Conservation (phyloP, 2,888 invertebrate genomes). For the Tetragonisca angustula region DNA sequence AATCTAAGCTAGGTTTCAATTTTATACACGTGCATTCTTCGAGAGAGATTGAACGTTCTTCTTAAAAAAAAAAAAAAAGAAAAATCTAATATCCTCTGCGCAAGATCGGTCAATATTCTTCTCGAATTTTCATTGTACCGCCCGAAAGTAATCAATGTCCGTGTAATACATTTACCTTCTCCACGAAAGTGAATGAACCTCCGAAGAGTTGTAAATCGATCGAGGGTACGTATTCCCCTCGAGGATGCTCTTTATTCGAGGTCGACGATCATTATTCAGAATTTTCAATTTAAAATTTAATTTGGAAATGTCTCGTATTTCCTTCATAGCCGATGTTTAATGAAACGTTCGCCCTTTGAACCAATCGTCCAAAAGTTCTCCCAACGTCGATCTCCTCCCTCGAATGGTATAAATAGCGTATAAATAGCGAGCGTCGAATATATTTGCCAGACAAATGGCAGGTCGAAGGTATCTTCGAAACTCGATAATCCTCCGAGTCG, state of each 20-base stretch:
- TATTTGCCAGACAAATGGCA: neutral
- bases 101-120: neutral
- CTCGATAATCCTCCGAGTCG: neutral
- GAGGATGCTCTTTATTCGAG: neutral
- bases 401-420: neutral
- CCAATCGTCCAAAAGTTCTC: no score
- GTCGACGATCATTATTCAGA: no score
- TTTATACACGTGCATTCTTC: neutral
- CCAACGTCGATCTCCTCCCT: neutral
- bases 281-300: no score
- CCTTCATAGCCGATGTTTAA: no score
- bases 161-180: slow-evolving; percentile 11
- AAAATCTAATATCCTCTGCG: neutral
- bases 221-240: neutral
- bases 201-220: slow-evolving; percentile 10
- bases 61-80: neutral
- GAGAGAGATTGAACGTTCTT: neutral
- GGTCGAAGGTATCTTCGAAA: neutral
- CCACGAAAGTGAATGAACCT: slow-evolving; percentile 24
- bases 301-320: neutral
- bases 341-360: neutral
- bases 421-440: neutral
- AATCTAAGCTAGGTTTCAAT: neutral
- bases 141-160: slow-evolving; percentile 8
- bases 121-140: slow-evolving; percentile 14